Base-by-base conservation (phyloP, 2,888 invertebrate species). In the Rhimphoctona megacephalus region DNA sequence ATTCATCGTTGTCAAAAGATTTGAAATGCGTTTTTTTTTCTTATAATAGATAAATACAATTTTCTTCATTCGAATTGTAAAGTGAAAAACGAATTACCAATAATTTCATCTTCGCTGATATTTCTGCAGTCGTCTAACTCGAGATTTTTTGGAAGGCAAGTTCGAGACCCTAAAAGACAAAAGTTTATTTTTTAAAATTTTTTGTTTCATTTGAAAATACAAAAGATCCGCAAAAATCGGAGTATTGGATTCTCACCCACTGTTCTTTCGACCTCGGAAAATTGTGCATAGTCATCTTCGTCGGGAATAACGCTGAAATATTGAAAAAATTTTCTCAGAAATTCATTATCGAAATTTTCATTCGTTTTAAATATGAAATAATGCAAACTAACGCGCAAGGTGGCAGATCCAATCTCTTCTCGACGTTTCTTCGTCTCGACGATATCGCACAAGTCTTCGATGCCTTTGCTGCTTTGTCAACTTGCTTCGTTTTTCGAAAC, bases 391-490 rank as follows among this genome's bases (percentile, higher is more conserved):
- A 89, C 89, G 88, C 87, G 88, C 87, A 89, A 49, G 85, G 84
- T 66, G 88, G 85, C 72, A 85, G 64, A 73, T 89, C 86, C 54
- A 89, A 66, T 83, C 85, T 88, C 69, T 77, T 83, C 67, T 90
- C 89, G 46, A 87, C 87, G 57, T 82, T 74, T 79, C 81, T 88
- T 85, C 88, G 85, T 33, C 69, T 87, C 19, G 87, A 78, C 33
- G 88, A 87, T 74, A 89, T 74, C 17, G 67, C 33, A 39, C 88
- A 89, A 61, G 84, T 46, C 49, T 46, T 39, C 25, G 67, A 17
- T 57, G 76, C 33, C 11, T 46, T 33, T 36, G 39, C 69, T 6
- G 74, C 43, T 43, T 9, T 33, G 25, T 39, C 66, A 19, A 19
- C 2, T 5, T 57, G 33, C 36, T 66, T 30, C 36, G 73, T 70